Evolutionary conservation across 2,113 vertebrate genomes (phyloP).

Genomic region (Oncorhynchus clarkii): DNA sequence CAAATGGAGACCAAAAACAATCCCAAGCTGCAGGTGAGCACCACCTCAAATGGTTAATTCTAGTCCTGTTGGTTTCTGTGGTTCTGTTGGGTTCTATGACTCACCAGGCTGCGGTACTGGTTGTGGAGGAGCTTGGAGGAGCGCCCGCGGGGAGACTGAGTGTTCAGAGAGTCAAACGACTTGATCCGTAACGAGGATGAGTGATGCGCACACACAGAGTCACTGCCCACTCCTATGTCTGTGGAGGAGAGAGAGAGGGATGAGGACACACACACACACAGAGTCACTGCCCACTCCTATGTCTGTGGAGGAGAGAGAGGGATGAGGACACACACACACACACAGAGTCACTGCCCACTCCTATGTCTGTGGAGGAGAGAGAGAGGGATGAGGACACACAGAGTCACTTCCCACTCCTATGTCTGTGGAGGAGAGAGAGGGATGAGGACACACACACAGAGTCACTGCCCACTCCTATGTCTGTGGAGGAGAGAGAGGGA

Average conservation of each 20-base stretch:
- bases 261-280: neutral
- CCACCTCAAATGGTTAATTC: neutral
- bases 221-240: constrained; percentile 81
- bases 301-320: neutral
- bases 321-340: neutral
- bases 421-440: too few species aligned
- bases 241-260: constrained; percentile 5
- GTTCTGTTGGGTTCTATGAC: constrained; percentile 50
- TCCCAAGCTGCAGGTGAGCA: neutral
- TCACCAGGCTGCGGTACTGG: constrained; percentile 95
- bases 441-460: too few species aligned
- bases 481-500: too few species aligned
- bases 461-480: too few species aligned
- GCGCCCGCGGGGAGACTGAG: constrained; percentile 79
- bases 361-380: too few species aligned
- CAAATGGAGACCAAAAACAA: neutral
- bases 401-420: too few species aligned
- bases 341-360: neutral
- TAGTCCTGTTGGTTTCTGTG: neutral
- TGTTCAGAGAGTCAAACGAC: constrained; percentile 91
- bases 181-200: constrained; percentile 87
- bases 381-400: too few species aligned
- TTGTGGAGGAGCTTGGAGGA: constrained; percentile 87
- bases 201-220: constrained; percentile 79
- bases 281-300: neutral